Evolutionary conservation across 2,797 vertebrate genomes (phyloP).

Genomic region (Rhynchonycteris naso): DNA sequence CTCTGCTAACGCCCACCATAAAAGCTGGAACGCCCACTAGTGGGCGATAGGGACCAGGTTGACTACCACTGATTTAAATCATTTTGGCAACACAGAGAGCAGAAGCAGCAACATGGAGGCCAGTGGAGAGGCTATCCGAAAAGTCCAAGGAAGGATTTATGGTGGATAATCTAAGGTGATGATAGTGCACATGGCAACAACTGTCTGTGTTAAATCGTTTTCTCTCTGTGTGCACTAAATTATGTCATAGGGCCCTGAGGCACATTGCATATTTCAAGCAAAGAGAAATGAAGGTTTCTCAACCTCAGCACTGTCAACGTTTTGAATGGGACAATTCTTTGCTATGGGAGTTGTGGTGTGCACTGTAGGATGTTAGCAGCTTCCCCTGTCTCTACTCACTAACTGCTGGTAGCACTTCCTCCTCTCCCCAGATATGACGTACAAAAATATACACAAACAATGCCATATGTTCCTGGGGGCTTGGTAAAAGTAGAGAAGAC

Average conservation of each 20-base stretch:
- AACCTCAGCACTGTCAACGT: not conserved
- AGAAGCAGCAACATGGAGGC: not conserved
- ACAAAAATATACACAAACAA: not conserved
- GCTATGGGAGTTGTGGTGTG: not conserved
- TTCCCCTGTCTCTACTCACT: not conserved
- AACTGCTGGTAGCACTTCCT: not conserved
- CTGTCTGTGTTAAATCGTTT: not conserved
- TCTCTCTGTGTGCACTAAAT: not conserved
- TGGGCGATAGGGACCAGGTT: no score
- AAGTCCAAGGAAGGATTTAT: not conserved
- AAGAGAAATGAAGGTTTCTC: constrained; percentile 9
- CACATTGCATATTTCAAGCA: constrained; percentile 2
- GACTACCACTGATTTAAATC: no score
- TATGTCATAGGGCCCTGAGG: not conserved
- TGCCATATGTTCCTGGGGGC: not conserved
- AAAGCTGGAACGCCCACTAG: no score
- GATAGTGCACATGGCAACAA: not conserved
- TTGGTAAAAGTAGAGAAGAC: not conserved
- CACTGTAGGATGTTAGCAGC: not conserved
- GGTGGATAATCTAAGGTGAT: not conserved
- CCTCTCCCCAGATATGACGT: not conserved
- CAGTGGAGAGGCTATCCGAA: not conserved
- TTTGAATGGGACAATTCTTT: not conserved
- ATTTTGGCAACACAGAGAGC: no score
- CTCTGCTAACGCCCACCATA: no score